Conservation (phyloP, 2,888 invertebrate genomes). For the Ctenicera cuprea region DNA sequence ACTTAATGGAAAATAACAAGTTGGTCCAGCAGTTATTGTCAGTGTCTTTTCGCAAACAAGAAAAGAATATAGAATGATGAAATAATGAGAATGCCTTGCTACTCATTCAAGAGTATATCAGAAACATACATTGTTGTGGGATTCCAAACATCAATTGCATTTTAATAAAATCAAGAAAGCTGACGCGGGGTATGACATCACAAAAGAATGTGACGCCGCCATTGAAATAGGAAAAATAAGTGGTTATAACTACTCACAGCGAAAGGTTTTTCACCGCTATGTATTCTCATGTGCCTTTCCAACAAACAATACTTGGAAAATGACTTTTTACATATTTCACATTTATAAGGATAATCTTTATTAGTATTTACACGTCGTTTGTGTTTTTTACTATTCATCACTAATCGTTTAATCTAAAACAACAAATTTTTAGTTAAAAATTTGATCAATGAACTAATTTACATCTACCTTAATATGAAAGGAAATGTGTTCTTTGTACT, state of each 20-base stretch:
- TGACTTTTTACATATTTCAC: constrained; percentile 74
- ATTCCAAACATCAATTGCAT: too few relatives aligned
- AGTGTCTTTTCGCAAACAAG: too few relatives aligned
- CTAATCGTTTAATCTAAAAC: constrained; percentile 62
- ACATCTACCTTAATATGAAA: constrained; percentile 75
- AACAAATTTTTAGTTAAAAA: constrained; percentile 36
- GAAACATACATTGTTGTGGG: too few relatives aligned
- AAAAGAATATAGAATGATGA: too few relatives aligned
- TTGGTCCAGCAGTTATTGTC: too few relatives aligned
- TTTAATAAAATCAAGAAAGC: too few relatives aligned
- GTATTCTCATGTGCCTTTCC: constrained; percentile 79
- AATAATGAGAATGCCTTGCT: too few relatives aligned
- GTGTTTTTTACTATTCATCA: constrained; percentile 56
- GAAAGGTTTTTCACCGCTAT: constrained; percentile 80
- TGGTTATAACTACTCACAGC: constrained; percentile 68
- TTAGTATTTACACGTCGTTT: constrained; percentile 57
- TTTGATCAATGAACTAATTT: constrained; percentile 46
- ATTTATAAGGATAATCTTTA: constrained; percentile 67
- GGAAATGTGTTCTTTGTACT: constrained; percentile 74
- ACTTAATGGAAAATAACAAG: too few relatives aligned
- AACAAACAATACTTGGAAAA: constrained; percentile 80
- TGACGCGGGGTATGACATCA: too few relatives aligned
- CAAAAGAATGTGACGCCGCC: too few relatives aligned
- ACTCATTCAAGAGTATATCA: too few relatives aligned
- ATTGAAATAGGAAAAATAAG: too few relatives aligned